Percentiles rank a stretch among this genome's conserved stretches.
These are phyloP conservation scores for Gadus macrocephalus DNA, from an alignment of 2,113 vertebrate genomes.

Conservation along the genomic window DNA sequence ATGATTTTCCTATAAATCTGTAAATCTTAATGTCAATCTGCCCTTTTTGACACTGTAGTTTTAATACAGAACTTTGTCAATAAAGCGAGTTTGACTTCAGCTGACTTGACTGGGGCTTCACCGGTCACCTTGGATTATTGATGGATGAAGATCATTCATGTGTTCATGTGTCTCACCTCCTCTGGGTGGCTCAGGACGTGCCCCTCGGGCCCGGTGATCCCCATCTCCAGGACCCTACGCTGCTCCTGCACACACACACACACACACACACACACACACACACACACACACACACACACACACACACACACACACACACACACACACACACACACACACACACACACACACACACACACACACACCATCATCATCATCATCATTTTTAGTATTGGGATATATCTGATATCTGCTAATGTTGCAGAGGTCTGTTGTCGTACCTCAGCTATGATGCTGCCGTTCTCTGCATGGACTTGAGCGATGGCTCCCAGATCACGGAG, in stretches of 20 bases:
- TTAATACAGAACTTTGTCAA: too few relatives aligned
- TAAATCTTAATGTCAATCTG: too few relatives aligned
- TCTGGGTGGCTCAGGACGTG: conserved; percentile 94
- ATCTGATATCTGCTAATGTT: not conserved
- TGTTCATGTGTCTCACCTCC: conserved; percentile 73
- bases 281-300: conserved; percentile 16
- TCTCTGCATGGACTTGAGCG: conserved; percentile 95
- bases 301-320: conserved; percentile 2
- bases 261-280: conserved; percentile 8
- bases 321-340: conserved; percentile 9
- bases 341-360: conserved; percentile 16
- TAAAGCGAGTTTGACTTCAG: too few relatives aligned
- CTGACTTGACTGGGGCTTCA: too few relatives aligned
- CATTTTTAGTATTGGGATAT: not conserved
- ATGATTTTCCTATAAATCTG: too few relatives aligned
- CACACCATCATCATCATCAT: not conserved
- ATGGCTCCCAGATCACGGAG: conserved; percentile 95
- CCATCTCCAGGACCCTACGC: conserved; percentile 88
- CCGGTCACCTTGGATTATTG: too few relatives aligned
- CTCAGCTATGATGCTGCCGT: conserved; percentile 95
- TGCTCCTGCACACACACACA: conserved; percentile 79
- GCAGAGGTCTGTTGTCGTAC: conserved; percentile 55
- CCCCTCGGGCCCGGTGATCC: conserved; percentile 96
- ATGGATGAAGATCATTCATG: too few relatives aligned
- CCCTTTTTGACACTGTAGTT: too few relatives aligned